Conservation (phyloP, 1,140 invertebrate species). For the Pseudomyrmex cubaensis region DNA sequence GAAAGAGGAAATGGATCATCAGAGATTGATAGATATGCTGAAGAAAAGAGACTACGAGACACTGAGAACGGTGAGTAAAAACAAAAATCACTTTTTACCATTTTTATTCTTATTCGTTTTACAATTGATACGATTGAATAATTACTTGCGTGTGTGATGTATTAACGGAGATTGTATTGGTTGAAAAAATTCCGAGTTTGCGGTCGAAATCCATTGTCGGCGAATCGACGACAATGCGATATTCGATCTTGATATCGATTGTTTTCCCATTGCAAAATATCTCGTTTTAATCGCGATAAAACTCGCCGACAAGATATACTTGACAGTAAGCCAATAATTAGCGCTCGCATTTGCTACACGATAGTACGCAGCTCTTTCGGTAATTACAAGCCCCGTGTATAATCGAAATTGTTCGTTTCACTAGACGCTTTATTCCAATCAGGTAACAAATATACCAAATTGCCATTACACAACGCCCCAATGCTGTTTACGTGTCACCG, state of each 20-base stretch:
- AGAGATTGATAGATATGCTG: constrained; percentile 75
- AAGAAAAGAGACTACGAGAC: constrained; percentile 74
- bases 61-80: constrained; percentile 76
- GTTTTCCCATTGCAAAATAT: constrained; percentile 30
- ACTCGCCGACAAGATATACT: constrained; percentile 54
- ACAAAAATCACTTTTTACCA: constrained; percentile 9
- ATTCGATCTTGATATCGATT: constrained; percentile 39
- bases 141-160: background rate
- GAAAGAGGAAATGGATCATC: constrained; percentile 77
- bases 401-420: constrained; percentile 63
- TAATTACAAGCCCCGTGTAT: constrained; percentile 65
- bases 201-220: constrained; percentile 19
- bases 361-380: constrained; percentile 47
- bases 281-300: constrained; percentile 69
- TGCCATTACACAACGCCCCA: constrained; percentile 42
- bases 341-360: constrained; percentile 19
- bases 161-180: background rate
- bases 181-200: constrained; percentile 2
- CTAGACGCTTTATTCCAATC: constrained; percentile 60
- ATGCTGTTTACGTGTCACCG: constrained; percentile 41
- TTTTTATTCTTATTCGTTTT: background rate
- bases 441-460: constrained; percentile 39
- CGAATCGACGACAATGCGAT: constrained; percentile 24
- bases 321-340: constrained; percentile 72
- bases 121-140: background rate